These are phyloP conservation scores for Aphelinus certus DNA, from an alignment of 1,140 invertebrate genomes.

Conservation along the genomic window DNA sequence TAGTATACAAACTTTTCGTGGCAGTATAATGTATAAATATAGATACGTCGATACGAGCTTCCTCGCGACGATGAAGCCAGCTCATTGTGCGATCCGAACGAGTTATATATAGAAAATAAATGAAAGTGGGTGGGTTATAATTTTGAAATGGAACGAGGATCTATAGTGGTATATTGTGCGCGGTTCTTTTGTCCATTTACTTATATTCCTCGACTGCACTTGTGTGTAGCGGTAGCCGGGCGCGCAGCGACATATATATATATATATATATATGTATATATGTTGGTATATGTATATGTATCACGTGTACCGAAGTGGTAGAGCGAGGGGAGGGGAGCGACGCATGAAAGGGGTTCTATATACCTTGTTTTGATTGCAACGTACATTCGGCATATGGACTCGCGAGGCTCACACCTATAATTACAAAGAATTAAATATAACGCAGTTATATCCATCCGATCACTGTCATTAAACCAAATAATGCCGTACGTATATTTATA, in stretches of 20 bases:
- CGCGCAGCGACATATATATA: no score
- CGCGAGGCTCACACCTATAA: constrained; percentile 25
- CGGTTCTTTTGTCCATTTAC: constrained; percentile 6
- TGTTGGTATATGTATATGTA: no score
- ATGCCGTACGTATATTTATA: constrained; percentile 28
- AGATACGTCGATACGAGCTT: not conserved
- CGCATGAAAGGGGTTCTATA: constrained; percentile 18
- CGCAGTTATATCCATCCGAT: constrained; percentile 29
- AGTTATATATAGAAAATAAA: no score
- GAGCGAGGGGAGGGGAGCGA: not conserved
- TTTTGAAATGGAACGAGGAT: no score
- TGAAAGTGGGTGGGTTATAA: no score
- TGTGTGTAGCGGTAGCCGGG: no score
- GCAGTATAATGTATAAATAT: no score
- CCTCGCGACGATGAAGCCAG: no score
- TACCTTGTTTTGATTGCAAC: constrained; percentile 39
- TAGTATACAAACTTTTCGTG: no score
- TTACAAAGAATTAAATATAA: constrained; percentile 39
- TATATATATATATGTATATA: no score
- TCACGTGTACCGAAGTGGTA: not conserved
- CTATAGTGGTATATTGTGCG: no score
- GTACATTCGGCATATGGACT: constrained; percentile 31
- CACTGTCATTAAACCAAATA: constrained; percentile 37
- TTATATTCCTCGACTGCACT: not conserved
- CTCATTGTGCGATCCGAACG: no score